Base-by-base conservation (phyloP, 2,888 invertebrate genomes). In the Parnassius smintheus region DNA sequence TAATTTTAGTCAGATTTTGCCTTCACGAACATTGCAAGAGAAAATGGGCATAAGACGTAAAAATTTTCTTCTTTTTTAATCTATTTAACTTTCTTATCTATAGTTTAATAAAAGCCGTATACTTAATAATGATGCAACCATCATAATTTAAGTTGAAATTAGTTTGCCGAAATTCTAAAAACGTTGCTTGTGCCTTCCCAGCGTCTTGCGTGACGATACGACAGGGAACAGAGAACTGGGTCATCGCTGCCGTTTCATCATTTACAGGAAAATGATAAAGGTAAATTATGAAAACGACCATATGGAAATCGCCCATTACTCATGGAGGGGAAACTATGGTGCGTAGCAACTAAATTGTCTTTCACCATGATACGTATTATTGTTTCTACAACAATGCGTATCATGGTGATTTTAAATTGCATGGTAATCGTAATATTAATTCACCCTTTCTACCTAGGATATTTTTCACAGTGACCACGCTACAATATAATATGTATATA, bases 251-350 rank as follows among this genome's bases (percentile, higher is more conserved):
- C 83, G 73, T 63, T 65, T 65, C 66, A 70, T 71, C 73, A 69
- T 86, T 86, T 84, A 85, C 83, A 77, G 77, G 78, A 75, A 73
- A 81, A 85, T 82, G 85, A 82, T 86, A 85, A 85, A 82, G 70
- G 73, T 74, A 75, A 80, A 82, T 83, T 83, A 84, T 83, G 78
- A 77, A 80, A 72, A 67, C 65, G 66, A 66, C 65, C 56, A 62
- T 61, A 48, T 64, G 62, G 44, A 56, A 56, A 56, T 35, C 35
- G 35, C 35, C 35, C 49, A 46, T 61, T 52, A 50, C 56, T 54
- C 48, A 55, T 56, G 53, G 51, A 57, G 52, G 44, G 42, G 52
- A 59, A 59, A 52, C 59, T 59, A 45, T 55, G 58, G 11, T 25
- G 46, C 51, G 44, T 58, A 44, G 62, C 48, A 49, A 54, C 57